Conservation (phyloP, 2,888 invertebrate genomes). For the Seira musarum region DNA sequence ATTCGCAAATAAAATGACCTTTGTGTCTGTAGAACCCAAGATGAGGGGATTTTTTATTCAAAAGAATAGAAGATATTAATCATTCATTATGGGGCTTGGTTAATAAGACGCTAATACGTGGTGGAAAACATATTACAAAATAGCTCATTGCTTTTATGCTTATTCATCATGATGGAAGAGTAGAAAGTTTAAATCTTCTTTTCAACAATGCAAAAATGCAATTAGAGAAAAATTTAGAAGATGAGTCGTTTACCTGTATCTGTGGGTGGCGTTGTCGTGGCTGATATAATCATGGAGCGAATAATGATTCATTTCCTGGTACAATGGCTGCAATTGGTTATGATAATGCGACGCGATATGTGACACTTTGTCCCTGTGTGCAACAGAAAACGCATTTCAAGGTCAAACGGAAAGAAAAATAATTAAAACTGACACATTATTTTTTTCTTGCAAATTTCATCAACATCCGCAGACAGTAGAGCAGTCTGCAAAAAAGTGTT, state of each 20-base stretch:
- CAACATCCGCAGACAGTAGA: neutral
- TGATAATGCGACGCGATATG: slow-evolving; percentile 70
- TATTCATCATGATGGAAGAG: too few species aligned
- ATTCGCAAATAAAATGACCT: slow-evolving; percentile 71
- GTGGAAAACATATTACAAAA: too few species aligned
- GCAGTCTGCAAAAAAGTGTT: neutral
- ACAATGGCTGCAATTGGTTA: slow-evolving; percentile 69
- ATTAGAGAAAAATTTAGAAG: too few species aligned
- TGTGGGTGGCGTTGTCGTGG: slow-evolving; percentile 70
- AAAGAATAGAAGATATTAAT: too few species aligned
- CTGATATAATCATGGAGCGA: slow-evolving; percentile 70
- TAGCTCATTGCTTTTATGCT: too few species aligned
- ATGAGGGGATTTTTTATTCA: too few species aligned
- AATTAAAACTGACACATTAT: neutral
- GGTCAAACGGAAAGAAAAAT: neutral
- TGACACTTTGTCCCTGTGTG: slow-evolving; percentile 70
- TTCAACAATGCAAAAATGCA: too few species aligned
- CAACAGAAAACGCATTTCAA: neutral
- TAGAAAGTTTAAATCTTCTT: too few species aligned
- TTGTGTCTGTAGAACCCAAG: slow-evolving; percentile 69
- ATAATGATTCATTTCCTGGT: slow-evolving; percentile 71
- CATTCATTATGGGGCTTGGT: too few species aligned
- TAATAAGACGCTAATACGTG: too few species aligned
- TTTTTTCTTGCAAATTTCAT: neutral
- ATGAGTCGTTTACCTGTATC: slow-evolving; percentile 70